Base-by-base conservation (phyloP, 1,140 invertebrate genomes). In the Cherax quadricarinatus region DNA sequence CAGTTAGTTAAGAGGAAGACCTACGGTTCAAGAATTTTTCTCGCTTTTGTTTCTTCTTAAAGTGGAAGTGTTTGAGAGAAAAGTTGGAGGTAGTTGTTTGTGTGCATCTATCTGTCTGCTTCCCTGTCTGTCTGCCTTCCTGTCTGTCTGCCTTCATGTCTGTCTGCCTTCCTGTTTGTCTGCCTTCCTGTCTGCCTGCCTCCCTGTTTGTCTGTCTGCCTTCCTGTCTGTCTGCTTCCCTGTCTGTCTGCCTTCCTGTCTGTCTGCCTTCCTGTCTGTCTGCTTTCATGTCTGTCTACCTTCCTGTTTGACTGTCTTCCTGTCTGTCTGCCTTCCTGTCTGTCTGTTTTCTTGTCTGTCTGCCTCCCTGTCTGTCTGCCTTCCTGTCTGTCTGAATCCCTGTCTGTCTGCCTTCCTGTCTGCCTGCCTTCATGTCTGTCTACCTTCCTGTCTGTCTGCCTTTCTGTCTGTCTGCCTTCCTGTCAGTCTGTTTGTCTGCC, bases 401-500 rank as follows among this genome's bases (percentile, higher is more conserved):
- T 57, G 53, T 57, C 16, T 41, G 7, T 85, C 5, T n/a, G 9
- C n/a, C 7, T 4, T 4, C 48, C 49, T 82, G n/a, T 10, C 57
- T n/a, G 18, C 5, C 41, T 16, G 16, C 1, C 57, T n/a, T 9
- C 16, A 2, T 51, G 0, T 57, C 21, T 57, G 3, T 82, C 21
- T n/a, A 1, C 30, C 48, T 7, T 53, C 51, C 53, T 14, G 14
- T 57, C 86, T 78, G 62, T 87, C 85, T 87, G 70, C 70, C 49
- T 78, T 48, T 87, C 85, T 75, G 60, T 87, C 70, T 78, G 30
- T 87, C 85, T 78, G 30, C 70, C 70, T 87, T 41, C 62, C 85
- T 73, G 14, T 70, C 60, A n/a, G n/a, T n/a, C n/a, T n/a, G n/a
- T n/a, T n/a, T 73, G n/a, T 18, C 57, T 51, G 12, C 21, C 66